Conservation (phyloP, 2,888 invertebrate genomes). For the Himalopsyche japonica region DNA sequence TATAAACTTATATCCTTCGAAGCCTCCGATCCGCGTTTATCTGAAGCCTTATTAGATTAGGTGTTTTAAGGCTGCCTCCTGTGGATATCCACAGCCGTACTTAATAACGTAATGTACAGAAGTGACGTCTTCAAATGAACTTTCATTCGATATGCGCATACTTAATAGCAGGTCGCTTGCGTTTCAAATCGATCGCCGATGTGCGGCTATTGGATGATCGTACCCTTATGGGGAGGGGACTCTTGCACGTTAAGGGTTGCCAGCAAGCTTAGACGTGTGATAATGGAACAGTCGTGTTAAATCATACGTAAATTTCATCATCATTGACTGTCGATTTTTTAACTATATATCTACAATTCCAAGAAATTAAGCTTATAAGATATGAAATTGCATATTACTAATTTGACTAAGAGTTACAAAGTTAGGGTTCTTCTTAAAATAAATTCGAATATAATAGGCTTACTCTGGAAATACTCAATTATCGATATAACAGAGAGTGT, state of each 20-base stretch:
- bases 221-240: neutral
- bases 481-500: too few relatives aligned
- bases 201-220: neutral
- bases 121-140: constrained; percentile 34
- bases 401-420: too few relatives aligned
- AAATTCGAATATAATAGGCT: too few relatives aligned
- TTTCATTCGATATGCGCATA: constrained; percentile 25
- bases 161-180: constrained; percentile 18
- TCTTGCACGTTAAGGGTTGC: neutral
- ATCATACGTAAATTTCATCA: too few relatives aligned
- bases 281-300: too few relatives aligned
- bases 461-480: too few relatives aligned
- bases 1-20: neutral
- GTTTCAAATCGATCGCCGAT: constrained; percentile 15
- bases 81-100: constrained; percentile 11
- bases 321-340: too few relatives aligned
- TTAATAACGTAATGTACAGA: constrained; percentile 35
- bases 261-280: neutral
- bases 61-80: constrained; percentile 35
- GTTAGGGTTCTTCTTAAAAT: too few relatives aligned
- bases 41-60: constrained; percentile 40
- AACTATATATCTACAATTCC: too few relatives aligned
- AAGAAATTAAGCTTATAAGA: too few relatives aligned
- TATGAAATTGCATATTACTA: too few relatives aligned
- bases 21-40: neutral